These are phyloP conservation scores for Ditula angustiorana DNA, from an alignment of 2,888 invertebrate species.

Conservation along the genomic window DNA sequence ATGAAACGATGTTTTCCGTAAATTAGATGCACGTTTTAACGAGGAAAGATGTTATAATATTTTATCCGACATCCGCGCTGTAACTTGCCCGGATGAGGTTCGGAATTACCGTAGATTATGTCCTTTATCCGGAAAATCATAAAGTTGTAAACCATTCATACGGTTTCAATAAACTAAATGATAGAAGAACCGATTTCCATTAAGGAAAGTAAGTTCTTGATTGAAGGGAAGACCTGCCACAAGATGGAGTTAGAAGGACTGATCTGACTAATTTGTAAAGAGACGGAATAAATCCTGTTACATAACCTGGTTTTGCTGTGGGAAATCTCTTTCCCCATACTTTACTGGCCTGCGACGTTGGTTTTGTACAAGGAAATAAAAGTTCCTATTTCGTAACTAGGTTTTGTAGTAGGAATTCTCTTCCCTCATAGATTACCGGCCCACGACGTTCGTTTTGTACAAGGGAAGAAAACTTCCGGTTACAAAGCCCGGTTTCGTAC, in stretches of 20 bases:
- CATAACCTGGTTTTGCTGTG: background rate
- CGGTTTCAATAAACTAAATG: no score
- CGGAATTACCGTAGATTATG: background rate
- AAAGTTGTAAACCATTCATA: no score
- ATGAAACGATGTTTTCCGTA: constrained; percentile 31
- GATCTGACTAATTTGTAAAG: background rate
- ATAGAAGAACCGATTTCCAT: no score
- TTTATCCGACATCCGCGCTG: constrained; percentile 4
- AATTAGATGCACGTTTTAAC: constrained; percentile 19
- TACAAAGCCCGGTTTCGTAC: background rate
- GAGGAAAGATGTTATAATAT: constrained; percentile 10
- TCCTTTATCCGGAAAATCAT: no score
- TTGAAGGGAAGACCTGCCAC: no score
- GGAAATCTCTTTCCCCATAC: background rate
- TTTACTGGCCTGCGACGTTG: background rate
- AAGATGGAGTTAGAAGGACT: background rate
- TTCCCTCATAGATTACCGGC: background rate
- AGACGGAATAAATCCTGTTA: no score
- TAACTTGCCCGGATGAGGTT: background rate
- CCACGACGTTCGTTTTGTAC: background rate
- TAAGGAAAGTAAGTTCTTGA: no score
- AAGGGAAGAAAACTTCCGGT: background rate
- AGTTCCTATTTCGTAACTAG: background rate
- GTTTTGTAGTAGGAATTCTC: background rate
- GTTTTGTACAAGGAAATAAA: constrained; percentile 7